Evolutionary conservation across 2,113 vertebrate species (phyloP).

Genomic region (Microcebus jonahi): DNA sequence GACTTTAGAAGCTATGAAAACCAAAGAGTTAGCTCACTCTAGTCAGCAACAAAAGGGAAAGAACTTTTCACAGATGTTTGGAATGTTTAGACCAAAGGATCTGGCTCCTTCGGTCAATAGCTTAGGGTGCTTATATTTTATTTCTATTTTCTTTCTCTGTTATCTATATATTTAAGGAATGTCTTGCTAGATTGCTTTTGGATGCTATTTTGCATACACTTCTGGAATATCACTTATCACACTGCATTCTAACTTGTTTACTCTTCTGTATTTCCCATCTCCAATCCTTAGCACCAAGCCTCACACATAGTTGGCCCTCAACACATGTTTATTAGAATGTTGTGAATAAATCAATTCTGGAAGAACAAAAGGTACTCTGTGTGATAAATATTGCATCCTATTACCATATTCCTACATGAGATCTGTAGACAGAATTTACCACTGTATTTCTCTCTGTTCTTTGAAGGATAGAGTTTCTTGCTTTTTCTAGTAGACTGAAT

Average conservation of each 20-base stretch:
- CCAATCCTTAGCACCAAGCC: not conserved
- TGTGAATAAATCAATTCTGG: not conserved
- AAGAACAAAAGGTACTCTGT: not conserved
- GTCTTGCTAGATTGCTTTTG: not conserved
- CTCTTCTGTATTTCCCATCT: not conserved
- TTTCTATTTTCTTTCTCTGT: constrained; percentile 53
- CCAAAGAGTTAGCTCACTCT: not conserved
- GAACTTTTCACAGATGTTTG: constrained; percentile 66
- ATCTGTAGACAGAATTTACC: not conserved
- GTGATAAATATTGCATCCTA: not conserved
- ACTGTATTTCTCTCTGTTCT: not conserved
- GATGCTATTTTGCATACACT: not conserved
- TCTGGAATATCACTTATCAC: not conserved
- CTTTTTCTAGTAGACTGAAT: not conserved
- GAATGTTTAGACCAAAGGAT: constrained; percentile 52
- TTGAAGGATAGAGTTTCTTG: not conserved
- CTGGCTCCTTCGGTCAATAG: constrained; percentile 64
- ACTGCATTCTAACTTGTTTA: not conserved
- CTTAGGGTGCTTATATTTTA: constrained; percentile 49
- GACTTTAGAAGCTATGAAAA: constrained; percentile 31
- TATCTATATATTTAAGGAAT: constrained; percentile 63
- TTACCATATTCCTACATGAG: not conserved
- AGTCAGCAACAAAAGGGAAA: not conserved
- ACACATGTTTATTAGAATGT: not conserved
- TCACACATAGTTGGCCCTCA: not conserved